Evolutionary conservation across 2,797 vertebrate genomes (phyloP).

Genomic region (Corythornis leucogaster): DNA sequence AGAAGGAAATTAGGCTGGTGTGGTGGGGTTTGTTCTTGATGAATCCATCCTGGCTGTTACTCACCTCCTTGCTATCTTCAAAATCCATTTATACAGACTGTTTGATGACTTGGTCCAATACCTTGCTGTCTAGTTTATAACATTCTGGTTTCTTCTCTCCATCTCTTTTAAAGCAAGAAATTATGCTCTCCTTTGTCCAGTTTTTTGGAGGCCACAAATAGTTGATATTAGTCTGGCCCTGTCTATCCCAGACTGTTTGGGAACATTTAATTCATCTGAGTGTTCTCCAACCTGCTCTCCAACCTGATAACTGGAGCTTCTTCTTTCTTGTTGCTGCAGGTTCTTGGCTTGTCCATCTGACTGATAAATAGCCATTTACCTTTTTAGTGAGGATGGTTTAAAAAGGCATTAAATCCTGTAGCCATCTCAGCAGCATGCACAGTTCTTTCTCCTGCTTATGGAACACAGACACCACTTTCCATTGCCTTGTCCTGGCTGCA

Average conservation of each 20-base stretch:
- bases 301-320: background rate
- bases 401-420: slow-evolving; percentile 12
- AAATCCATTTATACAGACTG: background rate
- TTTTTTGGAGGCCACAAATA: background rate
- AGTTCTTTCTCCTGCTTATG: slow-evolving; percentile 6
- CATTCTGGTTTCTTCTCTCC: background rate
- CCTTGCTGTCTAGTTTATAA: background rate
- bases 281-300: background rate
- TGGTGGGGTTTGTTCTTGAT: background rate
- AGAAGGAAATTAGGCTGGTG: background rate
- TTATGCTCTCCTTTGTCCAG: background rate
- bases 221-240: background rate
- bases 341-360: background rate
- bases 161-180: background rate
- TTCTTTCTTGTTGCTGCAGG: background rate
- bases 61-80: slow-evolving; percentile 8
- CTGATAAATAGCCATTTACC: slow-evolving; percentile 11
- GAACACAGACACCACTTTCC: slow-evolving; percentile 19
- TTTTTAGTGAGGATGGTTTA: background rate
- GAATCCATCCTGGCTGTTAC: slow-evolving; percentile 1
- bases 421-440: background rate
- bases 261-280: background rate
- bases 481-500: slow-evolving; percentile 4
- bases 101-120: background rate
- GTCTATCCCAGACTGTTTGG: background rate